A percentile compares a stretch with the other conserved stretches of the same genome.
Conservation (phyloP, 2,888 invertebrate genomes). For the Oithona nana region DNA sequence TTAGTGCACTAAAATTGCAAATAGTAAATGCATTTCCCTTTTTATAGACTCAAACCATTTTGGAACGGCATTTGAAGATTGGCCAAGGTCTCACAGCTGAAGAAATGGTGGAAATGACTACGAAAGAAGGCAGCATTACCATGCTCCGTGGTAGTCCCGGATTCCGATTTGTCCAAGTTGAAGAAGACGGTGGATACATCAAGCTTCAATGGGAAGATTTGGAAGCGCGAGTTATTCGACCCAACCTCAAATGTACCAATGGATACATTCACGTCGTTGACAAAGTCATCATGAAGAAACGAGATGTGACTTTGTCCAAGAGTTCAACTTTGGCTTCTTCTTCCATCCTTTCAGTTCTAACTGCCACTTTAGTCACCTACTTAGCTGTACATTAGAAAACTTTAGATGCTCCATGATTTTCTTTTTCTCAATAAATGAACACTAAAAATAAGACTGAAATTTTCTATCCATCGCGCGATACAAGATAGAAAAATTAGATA, state of each 20-base stretch:
- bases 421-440: too few species aligned
- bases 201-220: conserved; percentile 23
- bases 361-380: background rate
- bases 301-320: conserved; percentile 52
- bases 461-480: too few species aligned
- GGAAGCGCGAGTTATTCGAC: conserved; percentile 62
- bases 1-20: too few species aligned
- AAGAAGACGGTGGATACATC: conserved; percentile 1
- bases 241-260: conserved; percentile 85
- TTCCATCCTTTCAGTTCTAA: background rate
- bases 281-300: conserved; percentile 58
- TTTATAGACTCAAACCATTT: conserved; percentile 28
- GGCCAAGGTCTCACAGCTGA: conserved; percentile 60
- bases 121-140: background rate
- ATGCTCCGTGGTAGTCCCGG: conserved; percentile 5
- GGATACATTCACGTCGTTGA: conserved; percentile 88
- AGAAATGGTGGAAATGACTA: conserved; percentile 37
- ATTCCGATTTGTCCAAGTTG: background rate
- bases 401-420: too few species aligned
- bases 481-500: too few species aligned
- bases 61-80: conserved; percentile 71
- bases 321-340: conserved; percentile 22
- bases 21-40: too few species aligned
- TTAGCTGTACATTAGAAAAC: too few species aligned
- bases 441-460: too few species aligned